These are phyloP conservation scores for Corythaeola cristata DNA, from an alignment of 2,113 vertebrate species.

Conservation along the genomic window DNA sequence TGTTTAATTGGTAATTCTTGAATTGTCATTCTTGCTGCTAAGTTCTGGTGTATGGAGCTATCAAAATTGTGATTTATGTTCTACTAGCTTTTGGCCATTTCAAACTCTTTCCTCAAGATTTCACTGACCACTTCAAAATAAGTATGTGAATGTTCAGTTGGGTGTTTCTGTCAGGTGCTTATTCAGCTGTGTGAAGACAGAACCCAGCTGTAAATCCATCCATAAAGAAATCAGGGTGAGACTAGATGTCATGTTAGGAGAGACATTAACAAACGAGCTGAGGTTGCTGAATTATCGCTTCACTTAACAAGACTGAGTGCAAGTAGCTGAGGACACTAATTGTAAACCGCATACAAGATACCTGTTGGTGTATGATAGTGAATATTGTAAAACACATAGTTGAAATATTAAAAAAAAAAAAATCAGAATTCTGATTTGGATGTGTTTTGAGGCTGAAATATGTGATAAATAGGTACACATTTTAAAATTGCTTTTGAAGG, in stretches of 20 bases:
- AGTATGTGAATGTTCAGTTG: neutral
- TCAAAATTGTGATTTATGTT: neutral
- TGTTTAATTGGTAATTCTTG: neutral
- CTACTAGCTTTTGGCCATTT: neutral
- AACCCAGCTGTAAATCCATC: neutral
- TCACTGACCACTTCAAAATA: neutral
- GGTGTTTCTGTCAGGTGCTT: neutral
- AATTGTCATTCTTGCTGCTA: neutral
- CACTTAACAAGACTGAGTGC: neutral
- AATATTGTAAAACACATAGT: neutral
- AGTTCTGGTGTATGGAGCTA: neutral
- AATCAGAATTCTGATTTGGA: neutral
- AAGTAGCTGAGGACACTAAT: neutral
- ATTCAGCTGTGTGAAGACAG: neutral
- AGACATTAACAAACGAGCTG: neutral
- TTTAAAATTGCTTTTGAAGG: neutral
- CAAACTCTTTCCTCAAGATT: neutral
- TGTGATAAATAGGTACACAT: neutral
- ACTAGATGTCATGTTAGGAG: neutral
- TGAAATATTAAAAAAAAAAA: neutral
- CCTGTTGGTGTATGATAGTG: neutral
- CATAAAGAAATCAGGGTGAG: neutral
- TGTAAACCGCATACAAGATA: neutral
- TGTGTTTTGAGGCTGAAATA: neutral
- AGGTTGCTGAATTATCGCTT: neutral